phyloP scores from a whole-genome alignment of 1,140 invertebrate genomes.

The Chironomus tepperi region DNA sequence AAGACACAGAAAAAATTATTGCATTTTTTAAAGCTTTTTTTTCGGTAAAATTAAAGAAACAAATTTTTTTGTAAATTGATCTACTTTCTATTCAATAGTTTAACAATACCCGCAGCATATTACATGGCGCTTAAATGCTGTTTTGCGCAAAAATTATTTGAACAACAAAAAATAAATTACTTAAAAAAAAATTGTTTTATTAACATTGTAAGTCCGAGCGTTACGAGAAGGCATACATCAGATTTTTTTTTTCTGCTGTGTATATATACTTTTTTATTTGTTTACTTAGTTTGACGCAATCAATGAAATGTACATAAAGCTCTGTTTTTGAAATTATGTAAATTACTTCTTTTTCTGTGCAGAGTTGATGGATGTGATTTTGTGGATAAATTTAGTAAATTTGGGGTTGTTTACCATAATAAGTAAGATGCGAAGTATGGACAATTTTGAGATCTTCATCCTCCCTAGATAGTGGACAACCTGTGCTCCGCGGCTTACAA shows the following conservation, averaged over 20 bases:
- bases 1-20: not conserved
- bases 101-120: not conserved
- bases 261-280: not conserved
- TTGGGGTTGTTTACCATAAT: too few species aligned
- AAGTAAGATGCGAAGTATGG: too few species aligned
- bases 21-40: not conserved
- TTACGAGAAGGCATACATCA: not conserved
- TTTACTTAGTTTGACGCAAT: conserved; percentile 8
- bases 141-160: not conserved
- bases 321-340: not conserved
- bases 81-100: conserved; percentile 19
- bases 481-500: too few species aligned
- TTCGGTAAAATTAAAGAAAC: not conserved
- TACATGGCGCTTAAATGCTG: not conserved
- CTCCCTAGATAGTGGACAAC: too few species aligned
- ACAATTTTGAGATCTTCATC: too few species aligned
- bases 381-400: too few species aligned
- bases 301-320: conserved; percentile 1
- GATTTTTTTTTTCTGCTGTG: not conserved
- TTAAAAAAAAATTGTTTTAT: not conserved
- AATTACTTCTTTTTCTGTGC: not conserved
- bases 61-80: conserved; percentile 4
- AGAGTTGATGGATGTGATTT: too few species aligned
- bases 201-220: not conserved
- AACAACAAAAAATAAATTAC: not conserved